Evolutionary conservation across 2,113 vertebrate species (phyloP), one percentile per base, ranked within the genome.

Genomic region (Ophiodon elongatus): DNA sequence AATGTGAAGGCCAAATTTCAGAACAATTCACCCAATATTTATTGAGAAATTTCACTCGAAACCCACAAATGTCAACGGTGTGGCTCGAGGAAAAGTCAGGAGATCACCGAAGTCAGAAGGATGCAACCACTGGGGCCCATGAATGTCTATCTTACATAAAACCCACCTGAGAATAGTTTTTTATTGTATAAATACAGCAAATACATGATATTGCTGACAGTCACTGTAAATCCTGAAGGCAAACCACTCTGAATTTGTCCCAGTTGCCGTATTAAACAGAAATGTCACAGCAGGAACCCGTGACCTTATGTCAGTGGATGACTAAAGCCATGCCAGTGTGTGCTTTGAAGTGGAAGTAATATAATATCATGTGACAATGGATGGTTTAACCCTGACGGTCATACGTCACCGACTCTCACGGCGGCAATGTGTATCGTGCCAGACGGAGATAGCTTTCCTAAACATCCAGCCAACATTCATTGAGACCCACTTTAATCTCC

Each of bases 401-500:
- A 52, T 41, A 41, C 33, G 9, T 78, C 80, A 41, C 41, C 10
- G 14, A 0, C 50, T 71, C 67, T 74, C 62, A 13, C 70, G 35
- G 76, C 76, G 59, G 60, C 73, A 74, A 72, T 33, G 60, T 54
- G 64, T 5, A 17, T 69, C 2, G 41, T 47, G 56, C 71, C 88
- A 88, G 86, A 75, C 73, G 80, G 64, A 82, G 71, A 84, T 70
- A 27, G 73, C 70, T 80, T 79, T 76, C 73, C 70, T n/a, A 90
- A 93, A 89, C 88, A 88, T 76, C 71, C 80, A 68, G 92, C 78
- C 92, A 91, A 23, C 84, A 71, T 45, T 52, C n/a, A 2, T 88
- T 60, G 27, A 70, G 72, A 1, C 73, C 69, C 4, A 9, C 86
- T 88, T 87, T 90, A 52, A 87, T 92, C 90, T 82, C 76, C 71